Evolutionary conservation across 1,140 invertebrate species (phyloP).

Genomic region (Thaumatotibia leucotreta): DNA sequence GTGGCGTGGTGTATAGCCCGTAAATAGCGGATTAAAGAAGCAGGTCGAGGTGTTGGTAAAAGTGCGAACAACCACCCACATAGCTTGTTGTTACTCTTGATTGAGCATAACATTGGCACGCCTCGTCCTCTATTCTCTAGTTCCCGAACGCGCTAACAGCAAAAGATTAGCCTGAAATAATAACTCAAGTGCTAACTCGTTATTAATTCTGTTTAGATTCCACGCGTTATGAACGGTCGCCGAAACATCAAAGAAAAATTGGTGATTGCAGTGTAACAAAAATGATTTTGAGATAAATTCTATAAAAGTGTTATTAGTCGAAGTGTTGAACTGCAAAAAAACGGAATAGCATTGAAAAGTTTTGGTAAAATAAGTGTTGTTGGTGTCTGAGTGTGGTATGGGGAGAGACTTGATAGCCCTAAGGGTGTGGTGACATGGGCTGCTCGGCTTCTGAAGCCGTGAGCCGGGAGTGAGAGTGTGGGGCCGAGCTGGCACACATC

Average conservation of each 20-base stretch:
- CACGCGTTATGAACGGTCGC: slow-evolving; percentile 33
- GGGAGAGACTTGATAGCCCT: slow-evolving; percentile 42
- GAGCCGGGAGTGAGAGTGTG: slow-evolving; percentile 59
- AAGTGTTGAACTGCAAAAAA: slow-evolving; percentile 55
- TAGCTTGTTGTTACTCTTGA: slow-evolving; percentile 69
- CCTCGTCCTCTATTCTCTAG: slow-evolving; percentile 58
- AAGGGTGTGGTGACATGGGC: slow-evolving; percentile 68
- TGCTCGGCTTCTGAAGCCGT: slow-evolving; percentile 54
- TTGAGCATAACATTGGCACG: slow-evolving; percentile 71
- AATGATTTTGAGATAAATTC: slow-evolving; percentile 74
- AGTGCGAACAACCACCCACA: slow-evolving; percentile 43
- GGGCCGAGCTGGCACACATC: slow-evolving; percentile 63
- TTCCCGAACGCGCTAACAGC: slow-evolving; percentile 37
- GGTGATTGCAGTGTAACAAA: slow-evolving; percentile 63
- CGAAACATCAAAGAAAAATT: slow-evolving; percentile 53
- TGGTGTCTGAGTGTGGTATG: slow-evolving; percentile 57
- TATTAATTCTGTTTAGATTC: slow-evolving; percentile 1
- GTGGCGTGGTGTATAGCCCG: background rate
- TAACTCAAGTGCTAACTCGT: background rate
- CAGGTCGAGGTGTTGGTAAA: slow-evolving; percentile 28
- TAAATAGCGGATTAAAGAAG: slow-evolving; percentile 11
- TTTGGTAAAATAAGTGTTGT: slow-evolving; percentile 30
- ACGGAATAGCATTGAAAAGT: slow-evolving; percentile 46
- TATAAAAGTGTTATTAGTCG: slow-evolving; percentile 55
- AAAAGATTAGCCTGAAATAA: slow-evolving; percentile 9